Percentiles rank a stretch among this genome's conserved stretches.
phyloP scores from a whole-genome alignment of 2,797 vertebrate species.

The Brachymystax lenok region DNA sequence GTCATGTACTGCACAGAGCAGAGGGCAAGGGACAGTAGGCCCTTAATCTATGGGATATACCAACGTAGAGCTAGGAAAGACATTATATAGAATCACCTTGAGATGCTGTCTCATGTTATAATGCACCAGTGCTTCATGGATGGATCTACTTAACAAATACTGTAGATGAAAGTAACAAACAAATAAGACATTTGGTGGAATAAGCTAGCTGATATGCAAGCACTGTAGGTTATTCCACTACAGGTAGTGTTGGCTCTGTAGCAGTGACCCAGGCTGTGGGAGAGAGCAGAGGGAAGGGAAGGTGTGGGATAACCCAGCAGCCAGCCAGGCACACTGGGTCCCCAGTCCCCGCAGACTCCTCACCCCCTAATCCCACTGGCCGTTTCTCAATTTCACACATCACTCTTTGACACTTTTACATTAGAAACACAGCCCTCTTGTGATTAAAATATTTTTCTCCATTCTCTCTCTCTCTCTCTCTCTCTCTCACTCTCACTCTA shows the following conservation, averaged over 20 bases:
- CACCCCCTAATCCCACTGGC: constrained; percentile 66
- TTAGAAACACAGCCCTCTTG: constrained; percentile 61
- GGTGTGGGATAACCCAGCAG: constrained; percentile 68
- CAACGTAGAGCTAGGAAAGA: too few species aligned
- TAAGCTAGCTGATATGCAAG: background rate
- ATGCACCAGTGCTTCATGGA: too few species aligned
- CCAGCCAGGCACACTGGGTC: constrained; percentile 50
- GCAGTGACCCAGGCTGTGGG: constrained; percentile 9
- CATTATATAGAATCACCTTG: too few species aligned
- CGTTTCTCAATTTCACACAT: constrained; percentile 77
- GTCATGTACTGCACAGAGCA: constrained; percentile 22
- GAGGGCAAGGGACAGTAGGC: background rate
- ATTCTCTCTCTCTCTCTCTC: constrained; percentile 15
- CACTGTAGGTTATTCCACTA: background rate
- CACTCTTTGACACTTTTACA: constrained; percentile 76
- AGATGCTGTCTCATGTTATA: too few species aligned
- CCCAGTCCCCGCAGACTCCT: constrained; percentile 51
- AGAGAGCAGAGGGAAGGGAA: constrained; percentile 33
- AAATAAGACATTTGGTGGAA: background rate
- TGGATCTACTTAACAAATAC: too few species aligned
- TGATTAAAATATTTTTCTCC: constrained; percentile 65
- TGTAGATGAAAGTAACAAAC: background rate
- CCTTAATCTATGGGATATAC: too few species aligned
- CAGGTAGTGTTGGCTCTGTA: constrained; percentile 19
- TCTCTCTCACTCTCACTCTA: constrained; percentile 21